Evolutionary conservation across 2,113 vertebrate species (phyloP).

Genomic region (Poicephalus gulielmi): DNA sequence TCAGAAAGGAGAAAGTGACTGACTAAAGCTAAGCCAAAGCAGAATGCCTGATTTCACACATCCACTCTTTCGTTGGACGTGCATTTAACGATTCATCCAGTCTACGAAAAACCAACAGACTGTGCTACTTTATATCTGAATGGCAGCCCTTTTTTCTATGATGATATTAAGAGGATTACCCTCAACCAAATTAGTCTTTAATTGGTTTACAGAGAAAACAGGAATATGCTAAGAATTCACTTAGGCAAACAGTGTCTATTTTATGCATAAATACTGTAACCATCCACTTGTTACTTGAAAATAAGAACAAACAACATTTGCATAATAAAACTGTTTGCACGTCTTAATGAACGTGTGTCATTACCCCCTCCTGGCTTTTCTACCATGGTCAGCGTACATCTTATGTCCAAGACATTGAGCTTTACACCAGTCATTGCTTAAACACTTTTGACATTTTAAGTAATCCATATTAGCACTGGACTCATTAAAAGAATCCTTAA

Average conservation of each 20-base stretch:
- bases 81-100: neutral
- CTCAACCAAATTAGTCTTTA: neutral
- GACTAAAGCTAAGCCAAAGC: neutral
- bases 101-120: neutral
- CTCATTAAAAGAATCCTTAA: neutral
- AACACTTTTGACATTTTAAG: neutral
- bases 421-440: neutral
- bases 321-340: neutral
- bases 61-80: neutral
- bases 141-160: neutral
- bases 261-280: neutral
- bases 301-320: neutral
- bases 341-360: neutral
- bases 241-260: neutral
- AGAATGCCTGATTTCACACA: neutral
- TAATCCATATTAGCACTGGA: neutral
- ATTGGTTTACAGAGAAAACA: neutral
- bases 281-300: neutral
- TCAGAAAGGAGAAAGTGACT: neutral
- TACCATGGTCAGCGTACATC: neutral
- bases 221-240: neutral
- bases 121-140: neutral
- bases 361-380: neutral
- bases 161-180: neutral
- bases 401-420: neutral